phyloP scores from a whole-genome alignment of 2,888 invertebrate genomes.

The Listrodromus nycthemerus region DNA sequence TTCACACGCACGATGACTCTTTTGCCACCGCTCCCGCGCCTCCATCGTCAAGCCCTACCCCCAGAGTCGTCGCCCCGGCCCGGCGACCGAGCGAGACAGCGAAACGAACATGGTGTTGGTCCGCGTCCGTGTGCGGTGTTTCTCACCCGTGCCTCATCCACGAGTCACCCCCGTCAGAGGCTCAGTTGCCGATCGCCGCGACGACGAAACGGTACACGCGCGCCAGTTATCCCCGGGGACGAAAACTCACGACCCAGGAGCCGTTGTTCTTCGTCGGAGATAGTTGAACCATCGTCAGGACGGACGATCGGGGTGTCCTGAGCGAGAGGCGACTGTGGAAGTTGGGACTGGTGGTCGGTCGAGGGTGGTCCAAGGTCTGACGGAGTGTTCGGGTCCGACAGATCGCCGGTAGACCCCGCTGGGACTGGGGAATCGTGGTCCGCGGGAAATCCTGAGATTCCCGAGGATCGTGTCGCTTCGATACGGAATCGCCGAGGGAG shows the following conservation, averaged over 20 bases:
- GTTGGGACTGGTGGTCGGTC: no score
- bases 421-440: no score
- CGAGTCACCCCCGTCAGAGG: conserved; percentile 72
- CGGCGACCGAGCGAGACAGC: not conserved
- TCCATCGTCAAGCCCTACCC: conserved; percentile 42
- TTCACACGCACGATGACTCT: conserved; percentile 31
- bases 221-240: conserved; percentile 49
- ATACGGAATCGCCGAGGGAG: not conserved
- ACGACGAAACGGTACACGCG: conserved; percentile 81
- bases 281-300: no score
- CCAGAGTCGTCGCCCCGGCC: conserved; percentile 13
- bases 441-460: no score
- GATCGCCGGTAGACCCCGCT: no score
- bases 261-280: no score
- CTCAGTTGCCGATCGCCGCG: conserved; percentile 84
- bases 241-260: not conserved
- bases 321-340: no score
- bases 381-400: no score
- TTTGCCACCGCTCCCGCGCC: not conserved
- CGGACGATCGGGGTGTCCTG: no score
- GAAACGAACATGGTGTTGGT: no score
- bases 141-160: conserved; percentile 62
- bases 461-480: no score
- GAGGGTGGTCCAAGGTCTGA: no score
- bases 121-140: conserved; percentile 30